Evolutionary conservation across 2,113 vertebrate genomes (phyloP).

Genomic region (Ceyx melanurus): DNA sequence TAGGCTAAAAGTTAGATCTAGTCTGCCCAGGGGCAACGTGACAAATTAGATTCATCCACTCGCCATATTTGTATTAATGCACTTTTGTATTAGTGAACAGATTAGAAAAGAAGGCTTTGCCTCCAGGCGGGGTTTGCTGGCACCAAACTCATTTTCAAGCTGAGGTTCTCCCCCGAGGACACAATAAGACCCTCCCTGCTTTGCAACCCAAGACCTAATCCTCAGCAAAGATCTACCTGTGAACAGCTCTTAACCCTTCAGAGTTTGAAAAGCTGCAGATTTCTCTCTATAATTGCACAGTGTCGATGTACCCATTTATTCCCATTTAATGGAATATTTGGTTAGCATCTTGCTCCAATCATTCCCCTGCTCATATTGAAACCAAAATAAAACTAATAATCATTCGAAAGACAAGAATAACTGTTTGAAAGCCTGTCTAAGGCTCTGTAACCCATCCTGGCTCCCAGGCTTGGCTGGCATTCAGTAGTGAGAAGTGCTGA

Average conservation of each 20-base stretch:
- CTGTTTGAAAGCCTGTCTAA: background rate
- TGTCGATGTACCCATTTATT: background rate
- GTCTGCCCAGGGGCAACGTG: conserved; percentile 49
- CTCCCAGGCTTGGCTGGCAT: background rate
- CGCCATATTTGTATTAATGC: conserved; percentile 1
- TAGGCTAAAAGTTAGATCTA: conserved; percentile 55
- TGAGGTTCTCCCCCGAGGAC: background rate
- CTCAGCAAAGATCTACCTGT: background rate
- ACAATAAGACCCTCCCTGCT: background rate
- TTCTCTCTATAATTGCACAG: background rate
- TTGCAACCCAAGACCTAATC: background rate
- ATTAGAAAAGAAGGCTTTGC: conserved; percentile 43
- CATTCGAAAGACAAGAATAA: background rate
- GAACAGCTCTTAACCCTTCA: background rate
- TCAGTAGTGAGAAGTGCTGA: background rate
- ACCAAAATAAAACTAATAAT: background rate
- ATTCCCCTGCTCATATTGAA: background rate
- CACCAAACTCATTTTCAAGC: conserved; percentile 43
- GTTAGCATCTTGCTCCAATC: background rate
- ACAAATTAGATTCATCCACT: conserved; percentile 63
- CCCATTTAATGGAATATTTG: background rate
- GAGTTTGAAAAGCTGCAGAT: background rate
- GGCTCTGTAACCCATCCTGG: background rate
- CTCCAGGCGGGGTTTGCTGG: conserved; percentile 33
- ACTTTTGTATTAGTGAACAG: conserved; percentile 31